Percentiles rank a stretch among this genome's conserved stretches.
phyloP scores from a whole-genome alignment of 2,797 vertebrate species.

The Apodemus agrarius region DNA sequence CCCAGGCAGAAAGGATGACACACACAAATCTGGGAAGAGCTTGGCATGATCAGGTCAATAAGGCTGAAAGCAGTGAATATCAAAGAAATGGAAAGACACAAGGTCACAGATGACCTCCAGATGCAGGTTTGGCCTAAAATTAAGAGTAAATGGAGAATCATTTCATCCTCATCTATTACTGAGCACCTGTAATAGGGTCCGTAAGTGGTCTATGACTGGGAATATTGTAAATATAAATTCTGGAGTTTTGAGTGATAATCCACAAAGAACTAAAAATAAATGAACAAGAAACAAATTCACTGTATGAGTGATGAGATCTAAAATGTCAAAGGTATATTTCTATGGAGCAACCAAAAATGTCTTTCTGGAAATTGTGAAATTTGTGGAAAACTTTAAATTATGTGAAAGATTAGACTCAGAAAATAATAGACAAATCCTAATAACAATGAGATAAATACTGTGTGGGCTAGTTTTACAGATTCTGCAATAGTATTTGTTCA shows the following conservation, averaged over 20 bases:
- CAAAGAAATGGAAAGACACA: background rate
- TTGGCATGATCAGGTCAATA: constrained; percentile 32
- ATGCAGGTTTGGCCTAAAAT: background rate
- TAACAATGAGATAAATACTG: background rate
- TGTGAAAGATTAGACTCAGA: background rate
- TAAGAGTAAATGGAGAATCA: background rate
- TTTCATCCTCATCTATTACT: background rate
- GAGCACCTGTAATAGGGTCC: background rate
- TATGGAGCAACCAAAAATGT: background rate
- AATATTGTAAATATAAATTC: background rate
- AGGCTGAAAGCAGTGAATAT: background rate
- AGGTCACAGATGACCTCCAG: background rate
- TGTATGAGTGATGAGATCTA: background rate
- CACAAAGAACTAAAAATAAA: background rate
- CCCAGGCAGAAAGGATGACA: background rate
- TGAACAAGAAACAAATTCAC: background rate
- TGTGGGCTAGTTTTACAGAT: background rate
- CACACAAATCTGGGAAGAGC: constrained; percentile 2
- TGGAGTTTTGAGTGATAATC: background rate
- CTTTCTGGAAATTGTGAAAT: background rate
- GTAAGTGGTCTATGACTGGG: background rate
- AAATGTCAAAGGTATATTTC: background rate
- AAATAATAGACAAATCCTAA: background rate
- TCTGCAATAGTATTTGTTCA: background rate
- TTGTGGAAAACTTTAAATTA: background rate